Evolutionary conservation across 2,797 vertebrate genomes (phyloP).

Genomic region (Pelochelys cantorii): DNA sequence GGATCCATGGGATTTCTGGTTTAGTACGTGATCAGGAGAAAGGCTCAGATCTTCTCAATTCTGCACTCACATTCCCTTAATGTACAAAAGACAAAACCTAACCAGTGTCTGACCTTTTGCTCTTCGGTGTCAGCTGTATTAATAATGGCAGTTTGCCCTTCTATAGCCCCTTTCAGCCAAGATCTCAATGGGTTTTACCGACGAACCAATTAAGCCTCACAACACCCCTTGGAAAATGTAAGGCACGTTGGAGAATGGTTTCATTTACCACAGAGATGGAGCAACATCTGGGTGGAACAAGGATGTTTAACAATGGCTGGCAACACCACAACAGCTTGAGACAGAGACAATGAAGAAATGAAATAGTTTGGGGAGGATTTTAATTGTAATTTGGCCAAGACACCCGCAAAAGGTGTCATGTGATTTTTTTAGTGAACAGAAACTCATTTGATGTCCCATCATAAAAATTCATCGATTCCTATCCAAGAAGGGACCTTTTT

Average conservation of each 20-base stretch:
- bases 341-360: conserved; percentile 19
- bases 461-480: no score
- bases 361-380: background rate
- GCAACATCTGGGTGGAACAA: conserved; percentile 37
- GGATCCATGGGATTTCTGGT: background rate
- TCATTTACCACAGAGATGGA: background rate
- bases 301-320: conserved; percentile 24
- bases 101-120: background rate
- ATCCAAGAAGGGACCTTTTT: no score
- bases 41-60: conserved; percentile 10
- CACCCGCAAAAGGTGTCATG: no score
- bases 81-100: background rate
- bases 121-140: background rate
- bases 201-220: conserved; percentile 21
- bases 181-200: background rate
- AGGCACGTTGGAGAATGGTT: conserved; percentile 23
- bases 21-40: rapidly evolving
- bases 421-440: no score
- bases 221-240: conserved; percentile 5
- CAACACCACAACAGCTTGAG: conserved; percentile 1
- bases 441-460: no score
- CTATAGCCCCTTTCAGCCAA: conserved; percentile 1
- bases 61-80: background rate
- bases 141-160: conserved; percentile 10
- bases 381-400: no score